A percentile compares a stretch with the other conserved stretches of the same genome.
phyloP scores from a whole-genome alignment of 2,113 vertebrate genomes.

The Neodon shergylaensis region DNA sequence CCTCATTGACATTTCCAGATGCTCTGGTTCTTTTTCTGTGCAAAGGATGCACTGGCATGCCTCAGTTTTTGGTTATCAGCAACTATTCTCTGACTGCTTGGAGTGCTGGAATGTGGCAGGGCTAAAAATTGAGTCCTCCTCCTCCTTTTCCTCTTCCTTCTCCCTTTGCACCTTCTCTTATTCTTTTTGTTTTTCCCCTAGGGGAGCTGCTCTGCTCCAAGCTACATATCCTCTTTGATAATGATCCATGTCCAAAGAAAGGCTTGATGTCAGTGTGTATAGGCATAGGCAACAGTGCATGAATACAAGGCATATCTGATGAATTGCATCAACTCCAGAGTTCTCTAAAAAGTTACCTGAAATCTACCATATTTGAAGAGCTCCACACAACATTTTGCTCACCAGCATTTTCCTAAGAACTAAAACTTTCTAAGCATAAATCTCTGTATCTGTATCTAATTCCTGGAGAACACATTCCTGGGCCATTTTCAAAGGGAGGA shows the following conservation, averaged over 20 bases:
- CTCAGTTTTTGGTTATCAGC: not conserved
- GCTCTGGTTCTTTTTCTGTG: not conserved
- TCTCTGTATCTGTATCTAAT: not conserved
- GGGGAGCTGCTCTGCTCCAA: not conserved
- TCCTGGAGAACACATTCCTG: not conserved
- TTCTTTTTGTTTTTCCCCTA: too few relatives aligned
- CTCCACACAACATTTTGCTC: not conserved
- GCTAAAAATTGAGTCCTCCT: not conserved
- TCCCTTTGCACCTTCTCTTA: too few relatives aligned
- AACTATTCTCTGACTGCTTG: not conserved
- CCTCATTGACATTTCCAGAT: not conserved
- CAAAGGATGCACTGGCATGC: accelerated
- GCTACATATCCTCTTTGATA: not conserved
- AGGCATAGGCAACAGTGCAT: not conserved
- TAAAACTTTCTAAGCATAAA: not conserved
- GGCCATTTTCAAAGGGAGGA: not conserved
- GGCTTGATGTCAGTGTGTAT: not conserved
- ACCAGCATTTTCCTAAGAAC: not conserved
- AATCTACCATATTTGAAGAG: not conserved
- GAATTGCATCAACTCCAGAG: not conserved
- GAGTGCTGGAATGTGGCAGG: not conserved
- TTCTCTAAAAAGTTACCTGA: not conserved
- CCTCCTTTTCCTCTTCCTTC: not conserved
- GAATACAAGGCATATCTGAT: not conserved
- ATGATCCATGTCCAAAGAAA: not conserved